Base-by-base conservation (phyloP, 2,888 invertebrate genomes). In the Pandemis corylana region DNA sequence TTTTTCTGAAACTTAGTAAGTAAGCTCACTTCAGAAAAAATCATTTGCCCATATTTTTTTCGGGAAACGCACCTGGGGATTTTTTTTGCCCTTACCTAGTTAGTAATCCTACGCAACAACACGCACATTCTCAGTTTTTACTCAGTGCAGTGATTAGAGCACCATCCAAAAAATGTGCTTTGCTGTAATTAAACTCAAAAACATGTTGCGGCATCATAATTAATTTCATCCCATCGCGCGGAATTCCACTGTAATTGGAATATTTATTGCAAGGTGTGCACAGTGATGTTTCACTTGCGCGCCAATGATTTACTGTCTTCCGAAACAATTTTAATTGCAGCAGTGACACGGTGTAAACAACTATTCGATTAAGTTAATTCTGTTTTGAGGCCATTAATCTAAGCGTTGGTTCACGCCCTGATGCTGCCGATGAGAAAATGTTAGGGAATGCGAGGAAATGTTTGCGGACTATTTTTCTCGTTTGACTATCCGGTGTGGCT, bases 311-410 rank as follows among this genome's bases (percentile, higher is more conserved):
- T 94, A 94, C 93, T 85, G 89, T 88, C 89, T 90, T 87, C 85
- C 84, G 89, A 89, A 94, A 94, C 94, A 94, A 94, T 94, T 93
- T 94, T 94, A 94, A 94, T 94, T 94, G 92, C 92, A 88, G 81
- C 89, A 91, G 92, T 94, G 94, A 94, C 94, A 94, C 90, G 85
- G 85, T 94, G 94, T 94, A 94, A 94, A 94, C 93, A 94, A 93
- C 93, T 94, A 94, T 94, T 94, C 93, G 94, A 94, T 94, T 93
- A 93, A 92, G 91, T 91, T 92, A 93, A 93, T 93, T 90, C 91
- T 90, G 91, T 93, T 93, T 90, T 89, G 84, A 84, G 84, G 89
- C 85, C 90, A 93, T 93, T 93, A 90, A 92, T 93, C 89, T 91
- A 89, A 90, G 87, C 89, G 91, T 20, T 56, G 56, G 56, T 87